Evolutionary conservation across 2,113 vertebrate species (phyloP), one percentile per base, ranked within the genome.

Genomic region (Trogon surrucura): DNA sequence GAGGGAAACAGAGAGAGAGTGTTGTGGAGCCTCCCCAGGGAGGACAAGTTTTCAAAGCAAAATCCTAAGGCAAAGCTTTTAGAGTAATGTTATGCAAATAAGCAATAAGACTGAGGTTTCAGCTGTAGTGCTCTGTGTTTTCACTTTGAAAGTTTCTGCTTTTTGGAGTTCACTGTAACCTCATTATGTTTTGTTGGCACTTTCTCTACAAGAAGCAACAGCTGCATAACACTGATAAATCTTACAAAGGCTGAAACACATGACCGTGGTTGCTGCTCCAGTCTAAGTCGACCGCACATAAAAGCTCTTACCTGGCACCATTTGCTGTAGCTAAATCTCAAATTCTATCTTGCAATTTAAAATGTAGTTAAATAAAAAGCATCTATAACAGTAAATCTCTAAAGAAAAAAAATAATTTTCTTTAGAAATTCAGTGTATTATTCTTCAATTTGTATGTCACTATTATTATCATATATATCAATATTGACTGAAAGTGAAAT

Each of bases 201-300:
- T 95, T 93, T 51, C 71, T 95, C 41, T 81, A 78, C 27, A 53
- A 72, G 36, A 91, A 45, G 58, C 60, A 91, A 78, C 96, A 95
- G 95, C 97, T 98, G 97, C 81, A 54, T 23, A 54, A 67, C 13
- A 45, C 54, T 88, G 97, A 98, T 97, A 97, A 98, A 96, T 80
- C 38, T 74, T 75, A 64, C 79, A 74, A 93, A 86, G 65, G 50
- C 61, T 2, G 0, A 94, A 89, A 65, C 10, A 16, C 4, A 1
- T 36, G 5, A 27, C 36, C 54, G 10, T 34, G 69, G 38, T 64
- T 48, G 19, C n/a, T 48, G 51, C 47, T 91, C n/a, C 50, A 65
- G 18, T 66, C 51, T 65, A 34, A 91, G 44, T 7, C 16, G 6
- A 34, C 61, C 41, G 22, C 5, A 72, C 16, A 15, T 17, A 66